phyloP scores from a whole-genome alignment of 2,888 invertebrate species.

The Zaprionus bogoriensis region DNA sequence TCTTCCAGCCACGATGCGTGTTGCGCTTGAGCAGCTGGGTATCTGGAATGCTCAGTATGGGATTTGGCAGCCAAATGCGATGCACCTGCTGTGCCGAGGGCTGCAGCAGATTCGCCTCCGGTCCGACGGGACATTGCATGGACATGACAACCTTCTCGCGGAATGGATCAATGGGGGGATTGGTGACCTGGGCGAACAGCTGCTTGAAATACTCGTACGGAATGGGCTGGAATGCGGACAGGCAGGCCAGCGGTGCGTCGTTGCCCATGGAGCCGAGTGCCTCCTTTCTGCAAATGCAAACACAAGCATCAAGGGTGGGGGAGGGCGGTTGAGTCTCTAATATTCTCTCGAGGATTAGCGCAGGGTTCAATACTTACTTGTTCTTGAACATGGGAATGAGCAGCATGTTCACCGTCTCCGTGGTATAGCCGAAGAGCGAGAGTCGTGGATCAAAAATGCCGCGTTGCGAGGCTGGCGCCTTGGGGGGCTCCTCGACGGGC shows the following conservation, averaged over 20 bases:
- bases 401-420: slow-evolving; percentile 96
- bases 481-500: slow-evolving; percentile 43
- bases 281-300: slow-evolving; percentile 89
- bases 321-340: not conserved
- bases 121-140: slow-evolving; percentile 97
- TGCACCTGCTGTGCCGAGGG: slow-evolving; percentile 94
- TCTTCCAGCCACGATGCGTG: slow-evolving; percentile 93
- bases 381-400: slow-evolving; percentile 98
- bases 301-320: too few relatives aligned
- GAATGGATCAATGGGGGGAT: slow-evolving; percentile 99
- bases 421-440: slow-evolving; percentile 95
- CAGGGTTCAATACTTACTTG: slow-evolving; percentile 86
- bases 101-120: slow-evolving; percentile 95
- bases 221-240: slow-evolving; percentile 96
- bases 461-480: slow-evolving; percentile 79
- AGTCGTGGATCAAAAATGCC: slow-evolving; percentile 92
- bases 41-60: slow-evolving; percentile 95
- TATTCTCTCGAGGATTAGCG: not conserved
- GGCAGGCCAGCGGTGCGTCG: slow-evolving; percentile 98
- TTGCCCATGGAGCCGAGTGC: slow-evolving; percentile 99
- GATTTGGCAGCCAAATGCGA: slow-evolving; percentile 95
- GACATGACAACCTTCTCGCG: slow-evolving; percentile 99
- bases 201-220: slow-evolving; percentile 99
- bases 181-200: slow-evolving; percentile 99
- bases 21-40: slow-evolving; percentile 93